Evolutionary conservation across 1,140 invertebrate genomes (phyloP), one percentile per base, ranked within the genome.

Genomic region (Zaprionus capensis): DNA sequence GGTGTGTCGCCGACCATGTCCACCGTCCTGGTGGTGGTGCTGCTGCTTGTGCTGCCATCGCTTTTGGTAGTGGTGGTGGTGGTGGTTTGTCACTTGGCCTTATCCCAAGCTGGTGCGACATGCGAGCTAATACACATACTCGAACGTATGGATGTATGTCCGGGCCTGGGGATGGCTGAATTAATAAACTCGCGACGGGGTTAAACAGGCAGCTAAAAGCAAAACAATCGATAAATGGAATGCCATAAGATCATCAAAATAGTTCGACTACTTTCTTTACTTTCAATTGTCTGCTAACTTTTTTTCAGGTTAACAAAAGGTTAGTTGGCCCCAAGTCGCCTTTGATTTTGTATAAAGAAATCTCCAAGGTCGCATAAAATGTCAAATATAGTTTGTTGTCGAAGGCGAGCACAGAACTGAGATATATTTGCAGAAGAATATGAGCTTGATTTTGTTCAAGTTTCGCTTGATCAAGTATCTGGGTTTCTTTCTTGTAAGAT

Each of bases 181-280:
- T 53, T 69, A 58, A 76, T 72, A 84, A 75, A 74, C 81, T 71
- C 53, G 53, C 36, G 71, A 62, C 58, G 58, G 80, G 58, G 57
- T 79, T 78, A 71, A 61, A 44, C 36, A 61, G 53, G 15, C 41
- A n/a, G 41, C 41, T 5, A n/a, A 44, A 44, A 17, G 72, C 44
- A 68, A 62, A 57, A 55, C 36, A 83, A 74, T 81, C 75, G 49
- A 72, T 79, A 79, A 62, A 66, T 69, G 15, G 14, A 51, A 14
- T 22, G 46, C 20, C 6, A 20, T 5, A 22, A 5, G n/a, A 44
- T 44, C 41, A 44, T 17, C 41, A 17, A 4, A 44, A 7, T 2
- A 17, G 5, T 44, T 44, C 15, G 41, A 31, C 31, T 11, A 31
- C 2, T 31, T 31, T 31, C 2, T 11, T 11, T 31, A 31, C 9